phyloP scores from a whole-genome alignment of 2,888 invertebrate genomes.

The Oasisia sp. region DNA sequence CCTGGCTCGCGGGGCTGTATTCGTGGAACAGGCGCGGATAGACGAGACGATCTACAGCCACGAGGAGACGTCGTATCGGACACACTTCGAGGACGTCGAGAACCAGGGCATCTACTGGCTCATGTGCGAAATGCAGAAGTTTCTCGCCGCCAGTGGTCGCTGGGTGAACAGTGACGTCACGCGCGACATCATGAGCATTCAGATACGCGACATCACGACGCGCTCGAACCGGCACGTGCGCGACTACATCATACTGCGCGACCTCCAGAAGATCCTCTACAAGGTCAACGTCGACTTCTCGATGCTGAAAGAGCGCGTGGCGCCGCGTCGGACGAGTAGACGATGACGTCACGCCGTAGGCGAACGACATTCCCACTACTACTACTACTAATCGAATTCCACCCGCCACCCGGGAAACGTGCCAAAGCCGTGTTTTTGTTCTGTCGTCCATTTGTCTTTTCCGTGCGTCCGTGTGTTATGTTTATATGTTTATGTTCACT shows the following conservation, averaged over 20 bases:
- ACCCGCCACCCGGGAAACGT: conserved; percentile 3
- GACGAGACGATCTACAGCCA: conserved; percentile 28
- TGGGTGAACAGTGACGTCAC: conserved; percentile 24
- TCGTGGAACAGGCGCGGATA: conserved; percentile 30
- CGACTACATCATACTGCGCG: conserved; percentile 27
- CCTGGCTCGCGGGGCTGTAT: conserved; percentile 26
- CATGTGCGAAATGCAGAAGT: conserved; percentile 27
- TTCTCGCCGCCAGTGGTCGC: conserved; percentile 18
- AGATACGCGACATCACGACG: conserved; percentile 25
- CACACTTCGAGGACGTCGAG: conserved; percentile 26
- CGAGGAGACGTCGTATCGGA: conserved; percentile 23
- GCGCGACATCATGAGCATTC: conserved; percentile 23
- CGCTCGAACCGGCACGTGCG: conserved; percentile 26
- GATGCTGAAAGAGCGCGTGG: not conserved
- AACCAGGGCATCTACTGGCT: conserved; percentile 26
- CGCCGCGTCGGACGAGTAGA: not conserved
- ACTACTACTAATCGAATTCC: conserved; percentile 13
- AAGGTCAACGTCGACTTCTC: conserved; percentile 29
- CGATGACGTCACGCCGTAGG: not conserved
- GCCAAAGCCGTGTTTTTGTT: not conserved
- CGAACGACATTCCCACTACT: not conserved
- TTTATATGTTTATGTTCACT: not conserved
- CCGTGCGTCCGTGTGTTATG: not conserved
- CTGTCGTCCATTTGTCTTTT: not conserved
- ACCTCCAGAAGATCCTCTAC: conserved; percentile 26